phyloP scores from a whole-genome alignment of 2,888 invertebrate species.

The Heliconius sara region DNA sequence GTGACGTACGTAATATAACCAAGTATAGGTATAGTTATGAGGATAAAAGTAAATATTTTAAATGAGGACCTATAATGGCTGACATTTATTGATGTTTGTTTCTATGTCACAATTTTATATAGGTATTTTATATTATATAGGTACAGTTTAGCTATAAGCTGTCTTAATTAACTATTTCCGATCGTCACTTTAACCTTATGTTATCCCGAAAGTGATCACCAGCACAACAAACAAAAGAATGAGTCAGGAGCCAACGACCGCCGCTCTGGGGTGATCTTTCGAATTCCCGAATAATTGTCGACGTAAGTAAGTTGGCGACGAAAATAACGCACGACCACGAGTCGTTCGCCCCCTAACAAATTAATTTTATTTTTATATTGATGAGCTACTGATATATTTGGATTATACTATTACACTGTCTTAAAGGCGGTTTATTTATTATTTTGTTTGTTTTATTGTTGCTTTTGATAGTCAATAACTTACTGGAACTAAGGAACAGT shows the following conservation, averaged over 20 bases:
- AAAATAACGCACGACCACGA: constrained; percentile 73
- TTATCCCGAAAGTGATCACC: constrained; percentile 43
- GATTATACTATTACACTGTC: constrained; percentile 26
- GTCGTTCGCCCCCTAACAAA: constrained; percentile 74
- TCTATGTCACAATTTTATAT: too few species aligned
- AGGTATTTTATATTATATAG: too few species aligned
- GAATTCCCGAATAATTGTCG: constrained; percentile 83
- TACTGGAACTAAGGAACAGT: background rate
- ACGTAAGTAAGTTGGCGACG: constrained; percentile 75
- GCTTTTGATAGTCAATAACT: background rate
- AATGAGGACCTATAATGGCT: too few species aligned
- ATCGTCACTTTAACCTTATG: constrained; percentile 35
- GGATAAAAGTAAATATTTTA: too few species aligned
- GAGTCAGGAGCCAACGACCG: constrained; percentile 78
- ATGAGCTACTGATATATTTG: constrained; percentile 74
- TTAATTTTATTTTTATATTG: constrained; percentile 81
- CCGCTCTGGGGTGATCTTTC: constrained; percentile 80
- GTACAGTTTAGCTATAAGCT: background rate
- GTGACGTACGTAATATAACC: too few species aligned
- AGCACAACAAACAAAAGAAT: constrained; percentile 71
- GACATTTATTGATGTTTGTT: too few species aligned
- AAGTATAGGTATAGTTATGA: too few species aligned
- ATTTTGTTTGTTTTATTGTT: background rate
- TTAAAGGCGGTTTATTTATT: background rate
- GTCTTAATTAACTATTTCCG: constrained; percentile 29